Percentiles rank a stretch among this genome's conserved stretches.
Evolutionary conservation across 2,797 vertebrate species (phyloP).

Genomic region (Mico argentatus): DNA sequence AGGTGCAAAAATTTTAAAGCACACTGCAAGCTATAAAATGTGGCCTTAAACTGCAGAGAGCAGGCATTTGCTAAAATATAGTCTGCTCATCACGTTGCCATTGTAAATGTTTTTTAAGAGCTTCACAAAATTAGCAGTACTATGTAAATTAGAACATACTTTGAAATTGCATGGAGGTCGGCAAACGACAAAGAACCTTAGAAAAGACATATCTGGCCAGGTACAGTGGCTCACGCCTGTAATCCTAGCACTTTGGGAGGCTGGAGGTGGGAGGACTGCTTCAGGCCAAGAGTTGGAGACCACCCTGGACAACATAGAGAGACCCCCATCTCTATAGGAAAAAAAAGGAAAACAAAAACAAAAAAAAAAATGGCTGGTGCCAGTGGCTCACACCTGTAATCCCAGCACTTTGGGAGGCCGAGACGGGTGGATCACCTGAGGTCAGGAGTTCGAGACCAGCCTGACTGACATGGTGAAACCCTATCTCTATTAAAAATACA

Average conservation of each 20-base stretch:
- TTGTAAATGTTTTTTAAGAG: slow-evolving; percentile 22
- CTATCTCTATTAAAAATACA: not conserved
- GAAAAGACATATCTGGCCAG: not conserved
- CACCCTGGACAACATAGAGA: not conserved
- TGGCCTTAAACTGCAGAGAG: not conserved
- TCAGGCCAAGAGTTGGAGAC: not conserved
- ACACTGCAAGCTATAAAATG: not conserved
- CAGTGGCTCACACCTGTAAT: not conserved
- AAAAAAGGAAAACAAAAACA: not conserved
- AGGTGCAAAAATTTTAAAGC: not conserved
- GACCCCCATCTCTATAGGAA: not conserved
- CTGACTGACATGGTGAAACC: not conserved
- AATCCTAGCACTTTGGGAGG: not conserved
- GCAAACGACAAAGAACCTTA: slow-evolving; percentile 8
- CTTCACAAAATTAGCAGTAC: slow-evolving; percentile 31
- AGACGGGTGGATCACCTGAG: not conserved
- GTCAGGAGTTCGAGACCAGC: not conserved
- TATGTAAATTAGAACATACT: not conserved
- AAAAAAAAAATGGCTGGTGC: not conserved
- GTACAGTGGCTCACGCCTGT: not conserved
- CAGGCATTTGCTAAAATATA: slow-evolving; percentile 2
- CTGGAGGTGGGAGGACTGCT: not conserved
- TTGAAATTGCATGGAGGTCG: not conserved
- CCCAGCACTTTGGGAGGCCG: not conserved
- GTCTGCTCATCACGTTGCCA: not conserved